Percentiles rank a stretch among this genome's conserved stretches.
Evolutionary conservation across 2,888 invertebrate species (phyloP).

Genomic region (Leucophenga maculata): DNA sequence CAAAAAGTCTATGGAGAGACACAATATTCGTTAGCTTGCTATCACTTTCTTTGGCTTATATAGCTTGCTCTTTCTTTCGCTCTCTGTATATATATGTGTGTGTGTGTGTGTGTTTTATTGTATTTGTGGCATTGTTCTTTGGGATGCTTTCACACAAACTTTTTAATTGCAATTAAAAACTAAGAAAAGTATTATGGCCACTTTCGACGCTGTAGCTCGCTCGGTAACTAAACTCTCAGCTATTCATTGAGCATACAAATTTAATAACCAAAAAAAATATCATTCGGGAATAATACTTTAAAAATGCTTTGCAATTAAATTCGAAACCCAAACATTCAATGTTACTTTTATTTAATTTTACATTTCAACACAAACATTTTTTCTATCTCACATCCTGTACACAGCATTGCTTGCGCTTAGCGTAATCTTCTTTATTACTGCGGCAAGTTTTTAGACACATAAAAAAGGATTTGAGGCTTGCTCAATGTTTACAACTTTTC

Average conservation of each 20-base stretch:
- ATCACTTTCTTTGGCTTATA: neutral
- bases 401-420: too few species aligned
- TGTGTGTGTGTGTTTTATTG: slow-evolving; percentile 3
- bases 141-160: slow-evolving; percentile 40
- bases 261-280: neutral
- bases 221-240: neutral
- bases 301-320: too few species aligned
- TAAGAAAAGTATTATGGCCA: slow-evolving; percentile 45
- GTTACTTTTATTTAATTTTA: too few species aligned
- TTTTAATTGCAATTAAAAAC: slow-evolving; percentile 63
- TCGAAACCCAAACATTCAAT: too few species aligned
- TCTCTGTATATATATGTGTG: neutral
- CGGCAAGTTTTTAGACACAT: slow-evolving; percentile 60
- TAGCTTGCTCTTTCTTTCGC: neutral
- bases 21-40: neutral
- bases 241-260: slow-evolving; percentile 12
- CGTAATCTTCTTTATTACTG: slow-evolving; percentile 64
- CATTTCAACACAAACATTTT: slow-evolving; percentile 19
- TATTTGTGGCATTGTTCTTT: slow-evolving; percentile 20
- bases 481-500: slow-evolving; percentile 53
- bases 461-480: slow-evolving; percentile 53
- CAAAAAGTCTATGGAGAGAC: slow-evolving; percentile 12
- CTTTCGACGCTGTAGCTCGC: slow-evolving; percentile 3
- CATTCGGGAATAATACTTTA: slow-evolving; percentile 1
- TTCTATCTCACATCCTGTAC: too few species aligned